Evolutionary conservation across 2,797 vertebrate species (phyloP).

Genomic region (Erpetoichthys calabaricus): DNA sequence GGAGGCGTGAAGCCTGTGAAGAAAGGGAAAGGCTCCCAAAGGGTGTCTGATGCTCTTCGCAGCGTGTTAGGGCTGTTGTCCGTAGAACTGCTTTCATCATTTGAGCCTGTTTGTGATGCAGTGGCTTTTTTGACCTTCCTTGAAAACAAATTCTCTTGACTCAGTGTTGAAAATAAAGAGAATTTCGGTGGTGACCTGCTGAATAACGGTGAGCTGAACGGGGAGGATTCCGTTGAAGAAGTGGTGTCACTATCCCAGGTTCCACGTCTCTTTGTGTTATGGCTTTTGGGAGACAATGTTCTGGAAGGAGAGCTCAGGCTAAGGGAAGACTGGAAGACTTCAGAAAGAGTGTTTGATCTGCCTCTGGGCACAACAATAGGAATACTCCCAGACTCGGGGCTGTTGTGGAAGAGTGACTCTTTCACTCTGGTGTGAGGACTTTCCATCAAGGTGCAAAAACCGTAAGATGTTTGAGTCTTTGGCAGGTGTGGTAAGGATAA

Average conservation of each 20-base stretch:
- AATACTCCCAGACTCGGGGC: constrained; percentile 30
- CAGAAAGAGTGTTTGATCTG: constrained; percentile 47
- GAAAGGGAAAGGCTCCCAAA: constrained; percentile 32
- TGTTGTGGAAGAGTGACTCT: constrained; percentile 75
- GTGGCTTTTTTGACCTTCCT: constrained; percentile 46
- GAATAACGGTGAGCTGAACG: constrained; percentile 57
- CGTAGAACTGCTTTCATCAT: constrained; percentile 77
- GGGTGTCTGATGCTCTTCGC: constrained; percentile 57
- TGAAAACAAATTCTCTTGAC: constrained; percentile 59
- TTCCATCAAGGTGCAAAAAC: constrained; percentile 83
- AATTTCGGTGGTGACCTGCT: constrained; percentile 43
- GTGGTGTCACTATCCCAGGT: constrained; percentile 66
- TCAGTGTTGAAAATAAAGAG: constrained; percentile 54
- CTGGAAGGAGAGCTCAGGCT: constrained; percentile 41
- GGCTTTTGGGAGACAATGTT: constrained; percentile 37
- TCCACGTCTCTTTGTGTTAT: constrained; percentile 36
- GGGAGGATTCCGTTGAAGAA: constrained; percentile 65
- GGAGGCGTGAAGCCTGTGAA: constrained; percentile 46
- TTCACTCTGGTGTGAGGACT: constrained; percentile 83
- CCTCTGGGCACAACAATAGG: constrained; percentile 49
- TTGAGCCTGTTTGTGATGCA: constrained; percentile 65
- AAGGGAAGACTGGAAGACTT: constrained; percentile 29
- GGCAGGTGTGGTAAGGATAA: constrained; percentile 58
- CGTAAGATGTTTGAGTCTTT: constrained; percentile 71
- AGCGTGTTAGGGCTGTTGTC: constrained; percentile 72